Base-by-base conservation (phyloP, 2,888 invertebrate genomes). In the Lobophora halterata region DNA sequence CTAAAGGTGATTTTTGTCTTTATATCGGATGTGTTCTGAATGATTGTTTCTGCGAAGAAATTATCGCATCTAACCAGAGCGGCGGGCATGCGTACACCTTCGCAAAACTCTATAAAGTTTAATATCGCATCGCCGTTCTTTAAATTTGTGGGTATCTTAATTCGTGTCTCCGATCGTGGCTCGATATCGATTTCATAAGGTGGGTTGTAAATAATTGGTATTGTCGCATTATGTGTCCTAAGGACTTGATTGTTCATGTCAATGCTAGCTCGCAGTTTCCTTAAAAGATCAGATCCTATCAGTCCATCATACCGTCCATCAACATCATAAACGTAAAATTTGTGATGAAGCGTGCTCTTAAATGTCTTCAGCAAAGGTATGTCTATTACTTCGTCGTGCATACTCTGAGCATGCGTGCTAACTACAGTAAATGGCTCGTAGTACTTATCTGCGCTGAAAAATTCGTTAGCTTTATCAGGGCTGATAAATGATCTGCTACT, bases 31-130 rank as follows among this genome's bases (percentile, higher is more conserved):
- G 2, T 5, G n/a, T 19, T 19, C n/a, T 19, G 4, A 2, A 19
- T 19, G 3, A 6, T 19, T n/a, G n/a, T 19, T 19, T 19, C n/a
- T n/a, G n/a, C n/a, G 5, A 36, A 52, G 0, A 34, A 45, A 11
- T 52, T 28, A 0, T 8, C 4, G 17, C 50, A 46, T 4, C 32
- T 44, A 2, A 52, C 43, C 5, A 52, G 1, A 1, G 55, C 51
- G 3, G 24, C 23, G 0, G 57, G 54, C 50, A 52, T 57, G 18
- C 52, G 16, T 2, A 54, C 39, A 0, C 49, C 51, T 7, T 42
- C 17, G 1, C 18, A 8, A 12, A 50, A 46, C 20, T 49, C 21
- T 17, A 10, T 34, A 16, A 27, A 50, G 3, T 47, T 24, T 8
- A 52, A 19, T 19, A 19, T n/a, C 3, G 17, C 18, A 32, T 11